Evolutionary conservation across 2,113 vertebrate genomes (phyloP).

Genomic region (Butorides virescens): DNA sequence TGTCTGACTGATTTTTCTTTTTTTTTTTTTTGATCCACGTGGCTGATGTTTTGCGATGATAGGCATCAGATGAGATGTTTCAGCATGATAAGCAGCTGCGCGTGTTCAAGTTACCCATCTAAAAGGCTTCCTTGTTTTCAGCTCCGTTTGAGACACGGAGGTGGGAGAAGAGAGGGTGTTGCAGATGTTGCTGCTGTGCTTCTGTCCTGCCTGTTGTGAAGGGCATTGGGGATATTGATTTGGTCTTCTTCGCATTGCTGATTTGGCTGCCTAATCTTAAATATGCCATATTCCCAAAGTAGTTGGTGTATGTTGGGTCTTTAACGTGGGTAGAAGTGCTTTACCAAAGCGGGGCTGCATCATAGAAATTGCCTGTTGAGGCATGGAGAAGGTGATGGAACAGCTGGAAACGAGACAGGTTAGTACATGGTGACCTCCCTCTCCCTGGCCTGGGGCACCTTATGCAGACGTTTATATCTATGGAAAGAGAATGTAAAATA

Average conservation of each 20-base stretch:
- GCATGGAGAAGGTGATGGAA: background rate
- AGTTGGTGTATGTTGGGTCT: background rate
- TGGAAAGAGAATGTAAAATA: background rate
- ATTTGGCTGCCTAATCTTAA: background rate
- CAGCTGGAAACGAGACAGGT: background rate
- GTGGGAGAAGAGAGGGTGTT: background rate
- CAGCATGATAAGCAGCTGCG: background rate
- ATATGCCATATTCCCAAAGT: accelerated
- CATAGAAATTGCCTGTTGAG: background rate
- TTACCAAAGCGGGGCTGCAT: accelerated
- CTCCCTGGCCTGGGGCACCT: background rate
- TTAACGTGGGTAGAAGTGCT: background rate
- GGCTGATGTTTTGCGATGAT: background rate
- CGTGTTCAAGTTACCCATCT: background rate
- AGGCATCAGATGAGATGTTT: background rate
- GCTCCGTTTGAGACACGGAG: accelerated
- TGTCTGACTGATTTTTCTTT: background rate
- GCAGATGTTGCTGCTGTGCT: accelerated
- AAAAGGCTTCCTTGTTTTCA: background rate
- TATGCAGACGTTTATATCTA: background rate
- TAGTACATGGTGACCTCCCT: background rate
- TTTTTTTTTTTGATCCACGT: background rate
- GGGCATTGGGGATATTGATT: background rate
- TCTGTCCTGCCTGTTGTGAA: background rate
- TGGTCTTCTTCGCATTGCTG: background rate